phyloP scores from a whole-genome alignment of 2,113 vertebrate species.

The Cryptotis parvus region DNA sequence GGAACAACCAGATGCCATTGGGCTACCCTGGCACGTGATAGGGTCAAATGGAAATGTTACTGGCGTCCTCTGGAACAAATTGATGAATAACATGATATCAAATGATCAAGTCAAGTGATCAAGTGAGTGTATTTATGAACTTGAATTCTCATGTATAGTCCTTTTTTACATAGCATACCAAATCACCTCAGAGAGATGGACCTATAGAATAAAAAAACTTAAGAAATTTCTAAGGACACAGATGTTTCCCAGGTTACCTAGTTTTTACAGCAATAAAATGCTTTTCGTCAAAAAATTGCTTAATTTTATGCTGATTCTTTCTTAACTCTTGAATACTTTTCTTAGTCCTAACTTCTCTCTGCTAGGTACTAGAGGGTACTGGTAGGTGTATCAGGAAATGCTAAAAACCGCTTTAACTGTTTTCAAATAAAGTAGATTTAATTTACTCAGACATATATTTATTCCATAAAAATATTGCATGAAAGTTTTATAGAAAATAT shows the following conservation, averaged over 20 bases:
- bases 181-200: neutral
- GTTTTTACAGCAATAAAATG: neutral
- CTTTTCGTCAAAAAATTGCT: neutral
- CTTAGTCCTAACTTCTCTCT: neutral
- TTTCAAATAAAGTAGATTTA: conserved; percentile 7
- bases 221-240: neutral
- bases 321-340: neutral
- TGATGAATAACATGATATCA: no score
- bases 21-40: no score
- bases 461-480: no score
- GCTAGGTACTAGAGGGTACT: neutral
- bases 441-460: neutral
- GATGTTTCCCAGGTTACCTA: neutral
- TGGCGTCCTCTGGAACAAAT: no score
- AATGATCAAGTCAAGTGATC: no score
- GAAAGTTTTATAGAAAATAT: neutral
- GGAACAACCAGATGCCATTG: no score
- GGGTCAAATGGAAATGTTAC: no score
- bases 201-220: neutral
- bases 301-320: neutral
- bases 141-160: neutral
- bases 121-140: neutral
- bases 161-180: neutral
- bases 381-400: neutral
- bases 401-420: neutral